Percentiles rank a stretch among this genome's conserved stretches.
Conservation (phyloP, 2,113 vertebrate genomes). For the Callorhinus ursinus region DNA sequence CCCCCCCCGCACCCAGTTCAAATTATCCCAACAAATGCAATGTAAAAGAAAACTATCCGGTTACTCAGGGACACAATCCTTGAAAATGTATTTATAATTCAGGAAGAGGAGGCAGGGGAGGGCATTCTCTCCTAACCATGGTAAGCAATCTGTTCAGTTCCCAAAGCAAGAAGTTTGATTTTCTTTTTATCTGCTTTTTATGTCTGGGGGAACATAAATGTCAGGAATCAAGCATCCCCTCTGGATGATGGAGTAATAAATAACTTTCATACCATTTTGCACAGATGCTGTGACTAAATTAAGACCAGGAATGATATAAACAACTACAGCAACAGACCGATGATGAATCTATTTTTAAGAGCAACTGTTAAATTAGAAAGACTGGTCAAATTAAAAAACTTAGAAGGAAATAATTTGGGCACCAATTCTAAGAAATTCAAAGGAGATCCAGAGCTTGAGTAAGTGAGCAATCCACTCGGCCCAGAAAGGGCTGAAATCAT, state of each 20-base stretch:
- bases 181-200: conserved; percentile 70
- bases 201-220: conserved; percentile 72
- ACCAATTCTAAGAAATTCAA: conserved; percentile 67
- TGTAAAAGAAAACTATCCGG: conserved; percentile 58
- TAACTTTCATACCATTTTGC: conserved; percentile 70
- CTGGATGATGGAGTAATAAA: conserved; percentile 72
- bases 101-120: conserved; percentile 37
- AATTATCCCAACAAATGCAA: conserved; percentile 3
- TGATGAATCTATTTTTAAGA: conserved; percentile 78
- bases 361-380: conserved; percentile 73
- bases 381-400: conserved; percentile 57
- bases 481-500: background rate
- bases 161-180: conserved; percentile 62
- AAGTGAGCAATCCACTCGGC: conserved; percentile 51
- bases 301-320: conserved; percentile 72
- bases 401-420: conserved; percentile 58
- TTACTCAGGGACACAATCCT: conserved; percentile 58
- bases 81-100: conserved; percentile 70
- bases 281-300: conserved; percentile 77
- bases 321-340: conserved; percentile 69
- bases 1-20: background rate
- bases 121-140: conserved; percentile 18
- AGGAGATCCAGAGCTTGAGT: conserved; percentile 26
- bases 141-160: conserved; percentile 70
- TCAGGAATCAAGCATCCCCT: conserved; percentile 67